Conservation (phyloP, 2,113 vertebrate genomes). For the Aythya baeri region DNA sequence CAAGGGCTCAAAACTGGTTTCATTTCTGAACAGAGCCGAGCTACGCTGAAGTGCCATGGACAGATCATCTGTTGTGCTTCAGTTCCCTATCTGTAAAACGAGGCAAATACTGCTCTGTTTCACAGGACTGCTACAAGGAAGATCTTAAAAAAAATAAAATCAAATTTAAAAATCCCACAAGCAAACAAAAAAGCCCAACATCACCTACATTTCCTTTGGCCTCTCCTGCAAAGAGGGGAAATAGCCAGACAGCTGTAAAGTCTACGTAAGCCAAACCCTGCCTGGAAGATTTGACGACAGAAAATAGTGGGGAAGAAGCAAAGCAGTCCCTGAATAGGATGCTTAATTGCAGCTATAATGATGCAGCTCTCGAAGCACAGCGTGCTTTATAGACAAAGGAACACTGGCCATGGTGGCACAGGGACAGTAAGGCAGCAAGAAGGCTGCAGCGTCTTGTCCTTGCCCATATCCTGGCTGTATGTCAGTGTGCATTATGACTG, state of each 20-base stretch:
- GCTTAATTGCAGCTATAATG: conserved; percentile 30
- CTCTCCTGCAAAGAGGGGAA: background rate
- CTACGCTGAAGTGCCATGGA: background rate
- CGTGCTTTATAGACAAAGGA: background rate
- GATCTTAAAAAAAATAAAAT: background rate
- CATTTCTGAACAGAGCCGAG: background rate
- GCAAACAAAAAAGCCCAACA: background rate
- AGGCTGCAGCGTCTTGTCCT: background rate
- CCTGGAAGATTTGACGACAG: background rate
- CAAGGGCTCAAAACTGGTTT: conserved; percentile 1
- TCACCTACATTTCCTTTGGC: background rate
- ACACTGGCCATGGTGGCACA: background rate
- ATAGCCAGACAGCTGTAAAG: background rate
- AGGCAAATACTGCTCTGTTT: background rate
- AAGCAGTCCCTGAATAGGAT: background rate
- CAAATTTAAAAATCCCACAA: background rate
- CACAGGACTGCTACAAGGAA: background rate
- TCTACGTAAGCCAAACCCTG: background rate
- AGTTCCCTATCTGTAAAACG: background rate
- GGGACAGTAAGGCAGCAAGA: background rate
- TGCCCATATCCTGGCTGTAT: background rate
- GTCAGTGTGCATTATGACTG: background rate
- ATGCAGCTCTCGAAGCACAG: background rate
- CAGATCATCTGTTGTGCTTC: background rate
- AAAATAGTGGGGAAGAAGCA: background rate